Base-by-base conservation (phyloP, 2,113 vertebrate species). In the Erythrocercus mccallii region DNA sequence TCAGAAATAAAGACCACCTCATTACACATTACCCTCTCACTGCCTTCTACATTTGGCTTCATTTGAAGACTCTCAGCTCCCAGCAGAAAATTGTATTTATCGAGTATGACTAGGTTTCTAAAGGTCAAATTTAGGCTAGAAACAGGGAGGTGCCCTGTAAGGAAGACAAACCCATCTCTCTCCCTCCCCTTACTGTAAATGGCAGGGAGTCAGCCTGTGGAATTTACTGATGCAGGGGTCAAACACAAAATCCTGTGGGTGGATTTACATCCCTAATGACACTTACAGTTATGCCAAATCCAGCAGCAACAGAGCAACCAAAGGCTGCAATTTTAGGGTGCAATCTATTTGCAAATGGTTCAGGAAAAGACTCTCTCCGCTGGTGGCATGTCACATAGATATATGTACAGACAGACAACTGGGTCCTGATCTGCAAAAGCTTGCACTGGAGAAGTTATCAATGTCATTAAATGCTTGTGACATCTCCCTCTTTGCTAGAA, bases 201-300 rank as follows among this genome's bases (percentile, higher is more conserved):
- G 69, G 50, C 61, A 95, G 80, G 57, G 47, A 90, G 83, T 90
- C 77, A 81, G 82, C 60, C 50, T 27, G 27, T 61, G 72, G 80
- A 87, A 83, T 86, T 92, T 91, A 91, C 58, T 69, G 72, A 86
- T 48, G 69, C 70, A 82, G 38, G 24, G 54, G 82, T 94, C 85
- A 96, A 93, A 90, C 82, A 92, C 56, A 92, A 94, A 95, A 92
- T 33, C 86, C 57, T 54, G n/a, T 22, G 65, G 58, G 89, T 44
- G 56, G 51, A 28, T 80, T 86, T 94, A 88, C 86, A 88, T 21
- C 33, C n/a, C 14, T 47, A 76, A 81, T 0, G 0, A 81, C 53
- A 65, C 50, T 37, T 89, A 44, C 14, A 50, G 51, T 64, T 51
- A 65, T 0, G 0, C 25, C 20, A 62, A 83, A 54, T 65, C 77